phyloP scores from a whole-genome alignment of 2,113 vertebrate species.

The Platichthys flesus region DNA sequence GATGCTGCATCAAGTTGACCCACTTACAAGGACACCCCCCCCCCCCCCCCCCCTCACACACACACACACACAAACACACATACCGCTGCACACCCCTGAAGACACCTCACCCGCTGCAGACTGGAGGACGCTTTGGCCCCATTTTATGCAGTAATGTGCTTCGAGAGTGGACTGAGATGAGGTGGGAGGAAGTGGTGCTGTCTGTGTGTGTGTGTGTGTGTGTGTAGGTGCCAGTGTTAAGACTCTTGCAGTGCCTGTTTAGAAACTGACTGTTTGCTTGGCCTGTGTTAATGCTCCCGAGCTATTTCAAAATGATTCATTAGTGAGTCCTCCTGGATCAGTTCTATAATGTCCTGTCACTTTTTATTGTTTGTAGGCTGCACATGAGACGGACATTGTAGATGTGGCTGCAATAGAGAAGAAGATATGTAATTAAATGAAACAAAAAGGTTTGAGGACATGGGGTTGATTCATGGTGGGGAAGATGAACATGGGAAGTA shows the following conservation, averaged over 20 bases:
- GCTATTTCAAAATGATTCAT: too few species aligned
- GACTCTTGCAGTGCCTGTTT: slow-evolving; percentile 1
- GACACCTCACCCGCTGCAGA: slow-evolving; percentile 60
- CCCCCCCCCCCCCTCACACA: background rate
- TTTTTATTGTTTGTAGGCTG: too few species aligned
- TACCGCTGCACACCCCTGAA: slow-evolving; percentile 40
- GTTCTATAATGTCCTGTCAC: too few species aligned
- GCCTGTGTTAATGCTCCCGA: too few species aligned
- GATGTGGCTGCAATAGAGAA: slow-evolving; percentile 12
- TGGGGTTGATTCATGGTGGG: background rate
- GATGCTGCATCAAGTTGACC: slow-evolving; percentile 81
- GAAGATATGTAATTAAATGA: slow-evolving; percentile 2
- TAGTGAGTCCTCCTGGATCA: too few species aligned
- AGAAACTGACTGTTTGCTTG: too few species aligned
- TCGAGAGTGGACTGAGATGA: slow-evolving; percentile 32
- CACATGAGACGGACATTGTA: background rate
- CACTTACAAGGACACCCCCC: slow-evolving; percentile 70
- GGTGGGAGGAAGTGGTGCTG: slow-evolving; percentile 7
- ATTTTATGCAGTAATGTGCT: slow-evolving; percentile 75
- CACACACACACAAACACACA: background rate
- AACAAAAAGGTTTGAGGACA: slow-evolving; percentile 7
- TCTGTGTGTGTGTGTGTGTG: background rate
- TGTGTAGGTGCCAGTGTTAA: too few species aligned
- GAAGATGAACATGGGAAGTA: background rate
- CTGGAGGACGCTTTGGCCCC: slow-evolving; percentile 75